These are phyloP conservation scores for Drosophila guanche DNA, from an alignment of 1,140 invertebrate genomes.

Conservation along the genomic window DNA sequence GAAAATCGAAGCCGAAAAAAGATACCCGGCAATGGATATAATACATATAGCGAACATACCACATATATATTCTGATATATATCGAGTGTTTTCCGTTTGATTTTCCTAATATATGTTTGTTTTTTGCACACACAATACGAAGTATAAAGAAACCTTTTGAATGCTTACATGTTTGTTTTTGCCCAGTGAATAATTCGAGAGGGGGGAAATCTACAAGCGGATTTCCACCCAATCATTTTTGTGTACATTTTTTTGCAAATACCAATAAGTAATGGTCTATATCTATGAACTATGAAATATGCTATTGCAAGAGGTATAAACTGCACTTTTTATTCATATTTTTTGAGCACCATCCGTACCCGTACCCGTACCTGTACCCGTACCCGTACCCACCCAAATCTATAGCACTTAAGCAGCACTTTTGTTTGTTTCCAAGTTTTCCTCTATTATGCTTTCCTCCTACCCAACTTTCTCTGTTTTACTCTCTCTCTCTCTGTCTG, in stretches of 20 bases:
- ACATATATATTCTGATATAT: constrained; percentile 41
- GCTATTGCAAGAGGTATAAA: constrained; percentile 72
- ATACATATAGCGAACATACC: constrained; percentile 26
- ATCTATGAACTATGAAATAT: constrained; percentile 26
- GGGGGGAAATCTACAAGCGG: constrained; percentile 18
- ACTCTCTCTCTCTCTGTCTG: constrained; percentile 59
- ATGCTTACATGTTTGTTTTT: constrained; percentile 81
- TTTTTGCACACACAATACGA: constrained; percentile 65
- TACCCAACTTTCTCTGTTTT: constrained; percentile 19
- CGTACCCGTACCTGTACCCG: constrained; percentile 21
- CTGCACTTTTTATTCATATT: constrained; percentile 63
- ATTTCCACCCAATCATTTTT: constrained; percentile 47
- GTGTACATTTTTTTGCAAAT: constrained; percentile 62
- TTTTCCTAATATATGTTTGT: constrained; percentile 37
- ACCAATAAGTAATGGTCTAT: constrained; percentile 60
- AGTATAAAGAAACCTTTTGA: constrained; percentile 59
- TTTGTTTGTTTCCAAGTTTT: constrained; percentile 38
- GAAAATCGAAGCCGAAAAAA: constrained; percentile 9
- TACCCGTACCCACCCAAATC: constrained; percentile 39
- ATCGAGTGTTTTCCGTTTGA: constrained; percentile 22
- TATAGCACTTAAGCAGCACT: constrained; percentile 68
- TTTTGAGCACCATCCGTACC: constrained; percentile 62
- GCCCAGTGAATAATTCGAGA: constrained; percentile 37
- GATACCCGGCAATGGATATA: constrained; percentile 66
- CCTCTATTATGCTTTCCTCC: not conserved